Conservation (phyloP, 2,888 invertebrate genomes). For the Trichogramma dendrolimi region DNA sequence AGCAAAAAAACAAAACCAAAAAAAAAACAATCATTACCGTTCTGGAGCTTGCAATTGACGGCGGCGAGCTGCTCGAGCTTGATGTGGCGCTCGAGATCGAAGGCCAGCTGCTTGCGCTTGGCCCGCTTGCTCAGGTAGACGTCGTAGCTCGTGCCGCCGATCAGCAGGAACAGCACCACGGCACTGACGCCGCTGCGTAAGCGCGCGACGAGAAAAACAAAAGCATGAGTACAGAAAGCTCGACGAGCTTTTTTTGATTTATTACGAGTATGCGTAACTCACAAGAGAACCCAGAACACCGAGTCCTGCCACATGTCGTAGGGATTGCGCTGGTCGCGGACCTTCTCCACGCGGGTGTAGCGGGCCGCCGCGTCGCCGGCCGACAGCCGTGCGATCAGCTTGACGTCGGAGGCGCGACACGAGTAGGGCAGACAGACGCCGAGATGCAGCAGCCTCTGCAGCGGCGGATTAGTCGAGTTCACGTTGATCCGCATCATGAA, state of each 20-base stretch:
- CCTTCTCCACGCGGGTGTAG: constrained; percentile 57
- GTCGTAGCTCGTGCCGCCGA: constrained; percentile 70
- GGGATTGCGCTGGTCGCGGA: constrained; percentile 64
- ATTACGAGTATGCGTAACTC: too few relatives aligned
- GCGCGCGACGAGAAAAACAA: not conserved
- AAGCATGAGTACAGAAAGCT: not conserved
- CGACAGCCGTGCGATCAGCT: constrained; percentile 49
- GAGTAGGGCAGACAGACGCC: constrained; percentile 72
- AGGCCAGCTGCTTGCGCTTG: constrained; percentile 35
- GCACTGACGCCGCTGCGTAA: constrained; percentile 55
- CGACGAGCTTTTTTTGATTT: not conserved
- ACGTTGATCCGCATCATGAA: constrained; percentile 46
- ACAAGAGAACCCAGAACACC: constrained; percentile 70
- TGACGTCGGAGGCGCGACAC: constrained; percentile 64
- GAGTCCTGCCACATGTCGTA: constrained; percentile 66
- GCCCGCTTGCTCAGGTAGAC: constrained; percentile 50
- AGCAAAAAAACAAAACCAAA: not conserved
- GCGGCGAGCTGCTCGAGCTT: constrained; percentile 43
- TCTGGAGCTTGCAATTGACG: constrained; percentile 39
- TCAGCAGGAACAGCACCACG: constrained; percentile 57
- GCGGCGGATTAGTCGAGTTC: constrained; percentile 36
- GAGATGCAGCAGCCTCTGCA: constrained; percentile 69
- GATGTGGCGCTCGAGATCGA: constrained; percentile 46
- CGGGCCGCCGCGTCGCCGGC: constrained; percentile 54
- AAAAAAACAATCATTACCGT: constrained; percentile 34